phyloP scores from a whole-genome alignment of 2,113 vertebrate genomes.

The Rhizomys pruinosus region DNA sequence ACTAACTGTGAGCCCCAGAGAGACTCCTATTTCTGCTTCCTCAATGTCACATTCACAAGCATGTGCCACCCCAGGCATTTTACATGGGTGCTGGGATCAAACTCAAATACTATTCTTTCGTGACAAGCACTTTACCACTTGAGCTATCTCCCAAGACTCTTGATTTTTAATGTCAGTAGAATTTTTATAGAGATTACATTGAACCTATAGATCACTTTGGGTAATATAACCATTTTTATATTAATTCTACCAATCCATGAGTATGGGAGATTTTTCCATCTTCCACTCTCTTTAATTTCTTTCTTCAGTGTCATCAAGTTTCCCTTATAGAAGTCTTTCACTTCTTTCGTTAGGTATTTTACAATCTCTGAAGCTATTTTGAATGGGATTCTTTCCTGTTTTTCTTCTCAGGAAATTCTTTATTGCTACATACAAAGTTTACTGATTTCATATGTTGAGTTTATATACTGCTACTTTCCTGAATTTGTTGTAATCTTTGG shows the following conservation, averaged over 20 bases:
- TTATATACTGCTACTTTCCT: not conserved
- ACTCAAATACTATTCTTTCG: not conserved
- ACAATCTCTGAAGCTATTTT: not conserved
- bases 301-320: not conserved
- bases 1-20: not conserved
- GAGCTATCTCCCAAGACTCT: not conserved
- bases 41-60: not conserved
- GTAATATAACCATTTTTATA: too few relatives aligned
- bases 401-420: not conserved
- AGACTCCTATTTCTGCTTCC: not conserved
- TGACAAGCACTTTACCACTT: not conserved
- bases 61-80: not conserved
- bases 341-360: not conserved
- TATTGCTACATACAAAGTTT: not conserved
- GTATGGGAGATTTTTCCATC: not conserved
- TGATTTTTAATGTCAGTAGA: not conserved
- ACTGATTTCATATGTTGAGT: not conserved
- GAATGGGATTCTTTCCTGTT: not conserved
- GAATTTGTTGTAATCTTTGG: not conserved
- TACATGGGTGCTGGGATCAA: not conserved
- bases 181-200: not conserved
- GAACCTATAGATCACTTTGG: not conserved
- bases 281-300: not conserved
- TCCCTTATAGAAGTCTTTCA: not conserved
- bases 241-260: not conserved